phyloP scores from a whole-genome alignment of 2,113 vertebrate genomes.

The Phoxinus phoxinus region DNA sequence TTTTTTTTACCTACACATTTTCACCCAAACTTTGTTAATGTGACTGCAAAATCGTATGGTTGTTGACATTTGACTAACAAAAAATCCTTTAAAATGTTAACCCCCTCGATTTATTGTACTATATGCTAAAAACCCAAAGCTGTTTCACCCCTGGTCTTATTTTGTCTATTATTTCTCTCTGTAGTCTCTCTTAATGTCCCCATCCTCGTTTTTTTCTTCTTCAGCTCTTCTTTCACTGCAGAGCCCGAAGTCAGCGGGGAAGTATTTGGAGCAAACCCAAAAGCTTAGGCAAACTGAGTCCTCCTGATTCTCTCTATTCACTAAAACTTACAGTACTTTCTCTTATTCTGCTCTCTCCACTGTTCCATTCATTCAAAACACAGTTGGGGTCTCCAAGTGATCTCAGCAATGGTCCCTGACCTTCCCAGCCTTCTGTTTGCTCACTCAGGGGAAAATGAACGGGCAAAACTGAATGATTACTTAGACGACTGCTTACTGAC shows the following conservation, averaged over 20 bases:
- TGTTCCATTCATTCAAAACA: slow-evolving; percentile 43
- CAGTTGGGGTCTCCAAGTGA: slow-evolving; percentile 23
- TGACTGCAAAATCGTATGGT: too few species aligned
- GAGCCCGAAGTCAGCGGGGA: slow-evolving; percentile 7
- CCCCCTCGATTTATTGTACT: background rate
- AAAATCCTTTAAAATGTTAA: background rate
- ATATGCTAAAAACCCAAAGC: background rate
- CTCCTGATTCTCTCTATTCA: slow-evolving; percentile 12
- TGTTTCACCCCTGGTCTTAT: background rate
- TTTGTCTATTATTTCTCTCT: background rate
- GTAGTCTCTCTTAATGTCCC: background rate
- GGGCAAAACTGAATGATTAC: slow-evolving; percentile 34
- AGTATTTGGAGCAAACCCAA: slow-evolving; percentile 33
- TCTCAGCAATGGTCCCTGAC: slow-evolving; percentile 52
- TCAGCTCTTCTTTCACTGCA: background rate
- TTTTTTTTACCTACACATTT: too few species aligned
- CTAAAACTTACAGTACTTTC: slow-evolving; percentile 17
- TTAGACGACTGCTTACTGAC: background rate
- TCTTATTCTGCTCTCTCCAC: background rate
- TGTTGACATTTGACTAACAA: background rate
- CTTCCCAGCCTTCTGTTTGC: slow-evolving; percentile 45
- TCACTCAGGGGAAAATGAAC: slow-evolving; percentile 13
- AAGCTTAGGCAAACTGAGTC: background rate
- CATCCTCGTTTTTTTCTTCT: background rate
- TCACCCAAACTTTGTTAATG: too few species aligned